Evolutionary conservation across 2,113 vertebrate genomes (phyloP).

Genomic region (Cyanoliseus patagonus): DNA sequence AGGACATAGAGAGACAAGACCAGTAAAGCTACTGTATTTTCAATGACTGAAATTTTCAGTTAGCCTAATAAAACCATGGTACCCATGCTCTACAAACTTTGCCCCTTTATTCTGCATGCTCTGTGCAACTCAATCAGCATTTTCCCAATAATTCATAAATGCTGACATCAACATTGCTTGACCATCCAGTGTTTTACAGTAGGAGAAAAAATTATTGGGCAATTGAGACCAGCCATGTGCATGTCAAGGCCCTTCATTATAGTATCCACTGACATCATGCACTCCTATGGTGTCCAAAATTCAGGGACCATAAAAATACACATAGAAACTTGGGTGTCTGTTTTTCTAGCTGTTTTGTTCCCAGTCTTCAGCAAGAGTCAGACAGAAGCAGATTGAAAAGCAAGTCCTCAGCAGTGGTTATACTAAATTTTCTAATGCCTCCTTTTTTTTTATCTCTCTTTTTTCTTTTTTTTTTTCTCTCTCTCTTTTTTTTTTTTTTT

Average conservation of each 20-base stretch:
- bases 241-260: background rate
- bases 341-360: background rate
- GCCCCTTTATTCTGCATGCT: background rate
- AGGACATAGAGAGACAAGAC: background rate
- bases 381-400: background rate
- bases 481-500: background rate
- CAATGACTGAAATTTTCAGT: background rate
- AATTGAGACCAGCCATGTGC: background rate
- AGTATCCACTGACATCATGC: background rate
- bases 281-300: background rate
- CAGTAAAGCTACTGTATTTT: background rate
- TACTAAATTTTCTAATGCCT: background rate
- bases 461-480: fast-evolving
- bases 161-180: background rate
- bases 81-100: background rate
- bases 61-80: background rate
- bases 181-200: background rate
- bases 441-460: background rate
- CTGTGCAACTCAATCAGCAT: background rate
- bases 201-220: background rate
- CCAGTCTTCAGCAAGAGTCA: background rate
- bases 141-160: background rate
- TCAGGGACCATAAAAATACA: background rate
- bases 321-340: background rate
- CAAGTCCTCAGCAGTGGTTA: background rate